Evolutionary conservation across 2,888 invertebrate species (phyloP).

Genomic region (Chaetoderma sp.): DNA sequence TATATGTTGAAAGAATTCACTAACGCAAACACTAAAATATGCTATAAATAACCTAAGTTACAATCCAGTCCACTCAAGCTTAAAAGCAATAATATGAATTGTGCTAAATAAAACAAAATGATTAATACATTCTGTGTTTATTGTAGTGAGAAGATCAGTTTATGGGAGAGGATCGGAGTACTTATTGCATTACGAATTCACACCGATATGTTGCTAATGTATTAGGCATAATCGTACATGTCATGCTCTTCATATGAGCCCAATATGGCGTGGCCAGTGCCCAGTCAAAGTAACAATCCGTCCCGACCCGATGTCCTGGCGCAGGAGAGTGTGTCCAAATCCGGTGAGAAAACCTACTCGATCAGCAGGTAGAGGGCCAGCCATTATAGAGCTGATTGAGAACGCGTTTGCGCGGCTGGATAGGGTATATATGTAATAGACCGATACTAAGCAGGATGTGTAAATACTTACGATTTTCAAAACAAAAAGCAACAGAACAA

Average conservation of each 20-base stretch:
- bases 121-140: background rate
- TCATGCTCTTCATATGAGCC: slow-evolving; percentile 81
- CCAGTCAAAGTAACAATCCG: slow-evolving; percentile 60
- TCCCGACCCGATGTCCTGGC: slow-evolving; percentile 51
- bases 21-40: too few species aligned
- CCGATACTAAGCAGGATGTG: too few species aligned
- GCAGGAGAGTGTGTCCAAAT: slow-evolving; percentile 22
- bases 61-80: too few species aligned
- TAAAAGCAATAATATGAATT: too few species aligned
- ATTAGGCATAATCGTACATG: slow-evolving; percentile 74
- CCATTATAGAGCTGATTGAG: slow-evolving; percentile 65
- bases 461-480: too few species aligned
- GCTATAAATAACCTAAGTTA: too few species aligned
- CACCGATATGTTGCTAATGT: background rate
- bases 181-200: background rate
- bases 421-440: too few species aligned
- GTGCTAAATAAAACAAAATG: too few species aligned
- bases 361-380: slow-evolving; percentile 52
- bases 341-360: background rate
- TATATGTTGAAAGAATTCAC: too few species aligned
- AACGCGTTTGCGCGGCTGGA: slow-evolving; percentile 64
- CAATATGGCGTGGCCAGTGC: slow-evolving; percentile 56
- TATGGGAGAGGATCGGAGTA: background rate
- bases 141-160: background rate
- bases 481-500: too few species aligned